Percentiles rank a stretch among this genome's conserved stretches.
Conservation (phyloP, 2,888 invertebrate species). For the Scaptodrosophila latifasciaeformis region DNA sequence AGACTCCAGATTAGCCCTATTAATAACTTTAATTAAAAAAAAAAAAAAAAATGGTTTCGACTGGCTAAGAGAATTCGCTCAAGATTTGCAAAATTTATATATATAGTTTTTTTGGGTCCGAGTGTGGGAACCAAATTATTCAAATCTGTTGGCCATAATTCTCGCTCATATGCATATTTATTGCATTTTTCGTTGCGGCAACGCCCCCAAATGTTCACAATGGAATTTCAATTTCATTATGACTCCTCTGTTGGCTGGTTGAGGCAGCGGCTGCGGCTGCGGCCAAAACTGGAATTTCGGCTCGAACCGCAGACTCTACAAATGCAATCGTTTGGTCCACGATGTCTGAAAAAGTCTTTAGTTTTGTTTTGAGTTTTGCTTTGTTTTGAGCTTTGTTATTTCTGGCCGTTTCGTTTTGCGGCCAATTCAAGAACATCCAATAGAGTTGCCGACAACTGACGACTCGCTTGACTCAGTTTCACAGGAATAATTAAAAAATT, state of each 20-base stretch:
- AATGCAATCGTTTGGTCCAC: conserved; percentile 58
- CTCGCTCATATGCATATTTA: conserved; percentile 73
- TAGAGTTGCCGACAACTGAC: conserved; percentile 4
- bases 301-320: conserved; percentile 19
- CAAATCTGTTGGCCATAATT: conserved; percentile 61
- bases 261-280: conserved; percentile 1
- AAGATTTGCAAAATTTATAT: conserved; percentile 9
- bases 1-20: too few species aligned
- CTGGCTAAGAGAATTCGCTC: conserved; percentile 23
- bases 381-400: conserved; percentile 18
- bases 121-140: conserved; percentile 73
- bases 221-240: conserved; percentile 73
- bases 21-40: conserved; percentile 72
- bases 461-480: conserved; percentile 34
- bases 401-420: background rate
- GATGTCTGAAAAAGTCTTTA: conserved; percentile 27
- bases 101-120: background rate
- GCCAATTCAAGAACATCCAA: background rate
- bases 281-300: conserved; percentile 1
- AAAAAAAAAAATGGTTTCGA: conserved; percentile 26
- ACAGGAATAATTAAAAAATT: conserved; percentile 67
- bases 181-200: conserved; percentile 73
- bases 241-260: conserved; percentile 31
- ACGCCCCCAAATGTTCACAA: conserved; percentile 71
- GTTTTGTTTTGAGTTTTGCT: conserved; percentile 38